Base-by-base conservation (phyloP, 2,113 vertebrate genomes). In the Peromyscus leucopus region DNA sequence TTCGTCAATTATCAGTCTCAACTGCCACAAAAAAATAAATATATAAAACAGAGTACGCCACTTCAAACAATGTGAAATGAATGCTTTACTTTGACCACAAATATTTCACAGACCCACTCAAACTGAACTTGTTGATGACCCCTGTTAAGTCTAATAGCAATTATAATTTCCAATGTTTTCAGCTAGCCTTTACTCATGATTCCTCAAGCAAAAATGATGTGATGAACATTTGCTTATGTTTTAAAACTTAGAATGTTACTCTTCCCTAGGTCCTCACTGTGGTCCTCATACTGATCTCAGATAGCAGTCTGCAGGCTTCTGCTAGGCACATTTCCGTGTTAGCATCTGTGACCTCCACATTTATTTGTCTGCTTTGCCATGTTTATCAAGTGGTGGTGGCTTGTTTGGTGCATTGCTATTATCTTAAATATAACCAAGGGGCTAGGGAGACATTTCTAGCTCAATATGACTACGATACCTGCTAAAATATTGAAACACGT, bases 291-390 rank as follows among this genome's bases (percentile, higher is more conserved):
- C 0, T 80, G 4, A 33, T 26, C 19, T 80, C 39, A 72, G 33
- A 91, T 13, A 57, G 28, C 21, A 42, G n/a, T 55, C 42, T 51
- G 13, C 55, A 26, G 11, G 24, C 11, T 55, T 94, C 57, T 2
- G 2, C 36, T 33, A 59, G 55, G 69, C 3, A 2, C 6, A 65
- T 7, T 57, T 46, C 1, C 4, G 0, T 33, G 1, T 28, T 36
- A 65, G 46, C 7, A 63, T 36, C 33, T 7, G 2, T 48, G 28
- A 69, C 36, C 12, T 76, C 67, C 28, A n/a, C n/a, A 31, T 65
- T 42, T 36, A 8, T 42, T 12, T 8, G 1, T 42, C 71, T 74
- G 15, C 7, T 82, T 65, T 46, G 26, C 46, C 26, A 28, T 1
- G 39, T 12, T 59, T 24, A 67, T 8, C 7, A 55, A 87, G 26